Evolutionary conservation across 2,888 invertebrate species (phyloP).

Genomic region (Ischnura elegans): DNA sequence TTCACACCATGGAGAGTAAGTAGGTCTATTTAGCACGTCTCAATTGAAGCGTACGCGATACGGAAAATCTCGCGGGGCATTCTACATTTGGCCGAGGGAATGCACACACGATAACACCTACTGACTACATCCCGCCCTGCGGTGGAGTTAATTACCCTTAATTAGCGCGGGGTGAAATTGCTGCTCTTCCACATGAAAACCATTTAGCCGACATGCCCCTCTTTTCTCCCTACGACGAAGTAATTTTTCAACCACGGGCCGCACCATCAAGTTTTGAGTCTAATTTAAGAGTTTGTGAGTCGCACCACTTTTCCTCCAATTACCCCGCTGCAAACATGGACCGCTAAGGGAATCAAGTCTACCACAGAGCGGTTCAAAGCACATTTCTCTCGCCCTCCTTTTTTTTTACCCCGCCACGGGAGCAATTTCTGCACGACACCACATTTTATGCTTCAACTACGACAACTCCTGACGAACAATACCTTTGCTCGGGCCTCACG

Average conservation of each 20-base stretch:
- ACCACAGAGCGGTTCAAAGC: neutral
- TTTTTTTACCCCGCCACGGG: neutral
- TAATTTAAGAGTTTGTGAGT: neutral
- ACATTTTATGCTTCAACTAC: neutral
- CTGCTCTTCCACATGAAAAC: conserved; percentile 2
- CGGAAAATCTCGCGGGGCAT: neutral
- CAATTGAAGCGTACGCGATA: neutral
- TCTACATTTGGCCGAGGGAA: neutral
- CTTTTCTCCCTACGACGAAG: neutral
- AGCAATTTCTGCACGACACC: neutral
- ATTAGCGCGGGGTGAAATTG: conserved; percentile 18
- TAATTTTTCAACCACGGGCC: neutral
- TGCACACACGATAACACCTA: neutral
- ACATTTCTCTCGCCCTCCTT: neutral
- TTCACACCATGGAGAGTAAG: neutral
- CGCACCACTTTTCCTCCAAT: conserved; percentile 10
- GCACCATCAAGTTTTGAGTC: conserved; percentile 7
- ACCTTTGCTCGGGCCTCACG: neutral
- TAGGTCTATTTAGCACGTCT: neutral
- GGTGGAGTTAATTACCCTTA: conserved; percentile 31
- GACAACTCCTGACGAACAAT: neutral
- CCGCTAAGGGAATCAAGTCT: conserved; percentile 34
- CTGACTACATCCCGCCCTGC: neutral
- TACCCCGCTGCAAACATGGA: conserved; percentile 2
- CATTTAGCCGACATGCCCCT: neutral